Conservation (phyloP, 2,113 vertebrate species). For the Melospiza georgiana region DNA sequence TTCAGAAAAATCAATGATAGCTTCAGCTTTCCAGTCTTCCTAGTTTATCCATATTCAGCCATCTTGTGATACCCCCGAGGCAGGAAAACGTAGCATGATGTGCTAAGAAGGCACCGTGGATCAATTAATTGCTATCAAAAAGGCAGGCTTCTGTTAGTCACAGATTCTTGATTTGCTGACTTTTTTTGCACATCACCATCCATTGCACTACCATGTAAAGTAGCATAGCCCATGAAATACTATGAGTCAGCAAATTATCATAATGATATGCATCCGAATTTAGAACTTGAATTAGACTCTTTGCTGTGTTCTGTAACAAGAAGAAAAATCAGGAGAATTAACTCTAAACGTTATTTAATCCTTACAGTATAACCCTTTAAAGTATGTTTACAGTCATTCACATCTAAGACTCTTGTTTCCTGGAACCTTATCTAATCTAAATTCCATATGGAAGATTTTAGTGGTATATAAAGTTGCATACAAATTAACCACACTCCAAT, state of each 20-base stretch:
- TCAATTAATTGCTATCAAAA: not conserved
- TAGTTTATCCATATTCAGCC: not conserved
- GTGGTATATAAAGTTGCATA: not conserved
- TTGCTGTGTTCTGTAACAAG: not conserved
- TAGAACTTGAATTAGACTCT: not conserved
- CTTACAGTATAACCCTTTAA: not conserved
- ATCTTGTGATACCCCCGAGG: not conserved
- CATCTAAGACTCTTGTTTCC: constrained; percentile 21
- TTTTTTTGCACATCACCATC: not conserved
- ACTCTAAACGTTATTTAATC: not conserved
- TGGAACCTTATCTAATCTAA: constrained; percentile 36
- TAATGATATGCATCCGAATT: not conserved
- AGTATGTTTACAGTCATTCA: constrained; percentile 6
- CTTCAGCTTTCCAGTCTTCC: not conserved
- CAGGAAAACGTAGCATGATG: not conserved
- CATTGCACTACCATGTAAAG: not conserved
- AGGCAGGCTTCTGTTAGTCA: not conserved
- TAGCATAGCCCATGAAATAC: not conserved
- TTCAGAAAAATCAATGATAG: not conserved
- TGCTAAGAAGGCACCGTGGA: not conserved
- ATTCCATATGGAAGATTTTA: constrained; percentile 22
- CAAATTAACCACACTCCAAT: constrained; percentile 6
- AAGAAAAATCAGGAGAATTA: not conserved
- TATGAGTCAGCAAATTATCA: not conserved
- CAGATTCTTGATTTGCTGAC: not conserved